These are phyloP conservation scores for Apodemus sylvaticus DNA, from an alignment of 2,113 vertebrate species.

Conservation along the genomic window DNA sequence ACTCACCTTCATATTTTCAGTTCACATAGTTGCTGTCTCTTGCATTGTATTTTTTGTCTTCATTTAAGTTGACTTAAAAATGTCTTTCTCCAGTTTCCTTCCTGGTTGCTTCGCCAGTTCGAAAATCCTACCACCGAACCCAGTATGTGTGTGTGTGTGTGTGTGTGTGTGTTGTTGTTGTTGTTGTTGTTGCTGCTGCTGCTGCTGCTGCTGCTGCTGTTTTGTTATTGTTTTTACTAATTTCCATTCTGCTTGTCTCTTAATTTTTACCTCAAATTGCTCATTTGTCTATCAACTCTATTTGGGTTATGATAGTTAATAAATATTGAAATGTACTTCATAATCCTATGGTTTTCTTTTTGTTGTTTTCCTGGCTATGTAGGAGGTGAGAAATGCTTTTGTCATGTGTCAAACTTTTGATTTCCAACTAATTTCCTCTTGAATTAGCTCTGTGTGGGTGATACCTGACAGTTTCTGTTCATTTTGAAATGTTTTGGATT, in stretches of 20 bases:
- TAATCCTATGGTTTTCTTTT: neutral
- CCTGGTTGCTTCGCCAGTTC: neutral
- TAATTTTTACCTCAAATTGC: slow-evolving; percentile 36
- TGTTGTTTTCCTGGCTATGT: neutral
- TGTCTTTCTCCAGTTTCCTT: neutral
- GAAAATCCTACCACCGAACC: neutral
- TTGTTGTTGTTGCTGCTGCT: neutral
- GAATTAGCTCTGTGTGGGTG: slow-evolving; percentile 25
- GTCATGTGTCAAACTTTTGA: slow-evolving; percentile 6
- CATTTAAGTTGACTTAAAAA: neutral
- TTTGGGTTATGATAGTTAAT: neutral
- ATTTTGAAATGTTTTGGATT: slow-evolving; percentile 39
- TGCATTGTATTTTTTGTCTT: neutral
- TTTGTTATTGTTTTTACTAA: neutral
- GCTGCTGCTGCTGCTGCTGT: neutral
- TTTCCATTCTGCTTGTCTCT: slow-evolving; percentile 17
- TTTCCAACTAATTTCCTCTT: slow-evolving; percentile 47
- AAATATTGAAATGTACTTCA: neutral
- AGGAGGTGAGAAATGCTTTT: slow-evolving; percentile 30
- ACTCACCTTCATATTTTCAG: neutral
- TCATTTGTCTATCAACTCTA: neutral
- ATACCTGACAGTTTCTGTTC: slow-evolving; percentile 42
- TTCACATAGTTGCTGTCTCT: neutral
- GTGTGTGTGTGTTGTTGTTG: neutral
- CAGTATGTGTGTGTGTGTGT: neutral